Evolutionary conservation across 1,140 invertebrate species (phyloP).

Genomic region (Trichonephila inaurata): DNA sequence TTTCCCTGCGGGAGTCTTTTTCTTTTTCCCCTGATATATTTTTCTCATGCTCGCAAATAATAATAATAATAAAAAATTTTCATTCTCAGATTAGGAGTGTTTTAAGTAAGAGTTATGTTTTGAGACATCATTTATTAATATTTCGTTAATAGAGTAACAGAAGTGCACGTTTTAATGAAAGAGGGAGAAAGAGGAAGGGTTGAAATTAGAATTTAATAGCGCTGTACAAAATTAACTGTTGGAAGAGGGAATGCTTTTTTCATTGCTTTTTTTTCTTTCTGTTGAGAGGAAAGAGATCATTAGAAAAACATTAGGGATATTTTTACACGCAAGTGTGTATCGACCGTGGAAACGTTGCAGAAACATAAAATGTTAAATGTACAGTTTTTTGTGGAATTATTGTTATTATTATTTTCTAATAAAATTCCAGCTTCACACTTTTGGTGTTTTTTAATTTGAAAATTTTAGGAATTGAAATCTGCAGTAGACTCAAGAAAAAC

Average conservation of each 20-base stretch:
- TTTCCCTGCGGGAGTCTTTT: slow-evolving; percentile 56
- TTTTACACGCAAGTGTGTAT: neutral
- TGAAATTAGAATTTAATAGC: slow-evolving; percentile 75
- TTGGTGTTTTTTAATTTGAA: too few species aligned
- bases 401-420: too few species aligned
- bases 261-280: neutral
- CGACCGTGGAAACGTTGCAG: neutral
- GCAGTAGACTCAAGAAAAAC: too few species aligned
- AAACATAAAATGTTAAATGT: neutral
- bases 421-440: too few species aligned
- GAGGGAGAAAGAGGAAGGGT: neutral
- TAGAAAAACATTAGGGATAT: slow-evolving; percentile 54
- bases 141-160: slow-evolving; percentile 72
- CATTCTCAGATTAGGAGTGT: slow-evolving; percentile 54
- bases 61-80: slow-evolving; percentile 33
- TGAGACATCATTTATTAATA: slow-evolving; percentile 76
- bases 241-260: neutral
- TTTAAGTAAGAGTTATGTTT: slow-evolving; percentile 76
- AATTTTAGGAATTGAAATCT: too few species aligned
- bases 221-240: slow-evolving; percentile 70
- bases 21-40: slow-evolving; percentile 63
- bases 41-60: slow-evolving; percentile 50
- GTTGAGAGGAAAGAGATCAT: slow-evolving; percentile 46
- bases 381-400: neutral
- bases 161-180: slow-evolving; percentile 52